Percentiles rank a stretch among this genome's conserved stretches.
These are phyloP conservation scores for Drosophila tropicalis DNA, from an alignment of 1,140 invertebrate genomes.

Conservation along the genomic window DNA sequence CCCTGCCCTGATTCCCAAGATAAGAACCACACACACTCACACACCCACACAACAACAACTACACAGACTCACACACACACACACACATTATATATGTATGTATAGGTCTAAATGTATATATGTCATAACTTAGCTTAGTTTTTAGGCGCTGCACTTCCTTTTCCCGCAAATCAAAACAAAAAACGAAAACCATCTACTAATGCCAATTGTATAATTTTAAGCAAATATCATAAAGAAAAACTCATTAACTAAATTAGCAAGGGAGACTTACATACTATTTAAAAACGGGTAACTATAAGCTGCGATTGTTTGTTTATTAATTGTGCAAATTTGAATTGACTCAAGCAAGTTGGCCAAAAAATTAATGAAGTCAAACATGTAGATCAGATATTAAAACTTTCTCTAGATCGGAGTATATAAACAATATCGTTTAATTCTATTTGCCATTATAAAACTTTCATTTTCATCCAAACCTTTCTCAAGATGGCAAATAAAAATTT, in stretches of 20 bases:
- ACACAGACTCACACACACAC: neutral
- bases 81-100: neutral
- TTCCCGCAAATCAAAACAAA: neutral
- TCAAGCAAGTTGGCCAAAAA: neutral
- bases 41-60: neutral
- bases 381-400: no score
- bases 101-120: constrained; percentile 21
- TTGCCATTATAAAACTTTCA: no score
- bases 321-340: neutral
- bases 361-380: no score
- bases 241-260: neutral
- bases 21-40: neutral
- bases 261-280: neutral
- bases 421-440: no score
- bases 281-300: neutral
- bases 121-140: constrained; percentile 33
- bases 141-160: constrained; percentile 35
- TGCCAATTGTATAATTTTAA: constrained; percentile 1
- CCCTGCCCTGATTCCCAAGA: neutral
- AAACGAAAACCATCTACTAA: constrained; percentile 13
- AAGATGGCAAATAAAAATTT: no score
- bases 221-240: constrained; percentile 5
- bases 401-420: no score
- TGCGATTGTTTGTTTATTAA: neutral
- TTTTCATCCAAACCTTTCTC: no score